Percentiles rank a stretch among this genome's conserved stretches.
Evolutionary conservation across 2,797 vertebrate species (phyloP).

Genomic region (Betta splendens): DNA sequence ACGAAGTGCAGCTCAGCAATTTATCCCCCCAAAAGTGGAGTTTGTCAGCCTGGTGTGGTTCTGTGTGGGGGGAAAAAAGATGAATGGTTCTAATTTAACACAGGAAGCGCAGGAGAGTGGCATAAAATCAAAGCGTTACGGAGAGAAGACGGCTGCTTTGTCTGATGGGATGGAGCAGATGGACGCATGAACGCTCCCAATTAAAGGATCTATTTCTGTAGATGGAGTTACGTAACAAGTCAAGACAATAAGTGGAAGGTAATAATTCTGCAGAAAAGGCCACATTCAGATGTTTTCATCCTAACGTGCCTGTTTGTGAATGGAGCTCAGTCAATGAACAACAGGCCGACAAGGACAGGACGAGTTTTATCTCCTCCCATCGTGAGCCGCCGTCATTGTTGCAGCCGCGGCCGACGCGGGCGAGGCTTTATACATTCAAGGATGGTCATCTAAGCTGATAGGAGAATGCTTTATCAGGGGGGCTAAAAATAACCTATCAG

Average conservation of each 20-base stretch:
- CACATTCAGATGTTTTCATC: constrained; percentile 35
- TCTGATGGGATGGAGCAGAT: constrained; percentile 22
- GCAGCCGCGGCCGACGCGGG: constrained; percentile 24
- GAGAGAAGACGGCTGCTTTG: constrained; percentile 7
- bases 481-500: constrained; percentile 64
- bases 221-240: constrained; percentile 15
- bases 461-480: constrained; percentile 53
- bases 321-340: constrained; percentile 17
- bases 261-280: constrained; percentile 38
- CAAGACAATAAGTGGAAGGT: constrained; percentile 21
- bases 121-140: constrained; percentile 38
- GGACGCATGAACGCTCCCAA: constrained; percentile 38
- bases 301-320: background rate
- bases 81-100: constrained; percentile 19
- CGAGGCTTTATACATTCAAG: constrained; percentile 61
- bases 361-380: constrained; percentile 35
- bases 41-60: constrained; percentile 6
- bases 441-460: constrained; percentile 64
- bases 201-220: constrained; percentile 32
- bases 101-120: constrained; percentile 17
- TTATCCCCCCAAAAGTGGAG: background rate
- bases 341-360: constrained; percentile 8
- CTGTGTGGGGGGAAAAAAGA: constrained; percentile 25
- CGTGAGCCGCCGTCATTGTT: constrained; percentile 31
- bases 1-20: background rate